A percentile compares a stretch with the other conserved stretches of the same genome.
Conservation (phyloP, 2,113 vertebrate genomes). For the Sylvilagus bachmani region DNA sequence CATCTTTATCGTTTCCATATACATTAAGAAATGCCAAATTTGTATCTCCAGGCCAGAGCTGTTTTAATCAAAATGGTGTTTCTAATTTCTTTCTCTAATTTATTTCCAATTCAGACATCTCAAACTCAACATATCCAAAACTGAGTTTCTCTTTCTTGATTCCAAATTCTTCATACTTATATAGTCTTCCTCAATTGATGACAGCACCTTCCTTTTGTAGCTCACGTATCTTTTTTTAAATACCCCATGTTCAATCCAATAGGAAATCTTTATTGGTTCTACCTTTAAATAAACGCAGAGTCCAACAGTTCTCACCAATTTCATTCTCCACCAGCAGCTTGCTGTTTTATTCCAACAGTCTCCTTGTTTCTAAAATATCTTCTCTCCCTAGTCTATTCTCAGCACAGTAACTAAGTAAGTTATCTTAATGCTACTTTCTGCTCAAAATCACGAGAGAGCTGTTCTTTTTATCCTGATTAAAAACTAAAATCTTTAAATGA, state of each 20-base stretch:
- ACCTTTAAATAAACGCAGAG: not conserved
- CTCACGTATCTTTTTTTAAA: not conserved
- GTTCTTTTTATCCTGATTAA: not conserved
- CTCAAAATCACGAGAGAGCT: not conserved
- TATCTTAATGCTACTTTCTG: not conserved
- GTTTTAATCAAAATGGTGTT: not conserved
- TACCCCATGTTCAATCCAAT: not conserved
- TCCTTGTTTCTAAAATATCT: not conserved
- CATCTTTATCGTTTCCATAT: not conserved
- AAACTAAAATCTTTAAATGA: not conserved
- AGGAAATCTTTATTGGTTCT: not conserved
- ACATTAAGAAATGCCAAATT: not conserved
- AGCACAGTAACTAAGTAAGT: not conserved
- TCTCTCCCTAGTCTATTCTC: too few relatives aligned
- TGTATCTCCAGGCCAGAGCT: not conserved
- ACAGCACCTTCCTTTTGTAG: not conserved
- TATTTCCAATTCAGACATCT: not conserved
- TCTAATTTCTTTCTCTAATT: not conserved
- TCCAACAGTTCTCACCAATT: not conserved
- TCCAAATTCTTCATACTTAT: not conserved
- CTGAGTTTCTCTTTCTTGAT: not conserved
- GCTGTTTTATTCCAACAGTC: not conserved
- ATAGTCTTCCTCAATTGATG: not conserved
- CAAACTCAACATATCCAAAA: not conserved
- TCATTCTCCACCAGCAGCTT: not conserved